Percentiles rank a stretch among this genome's conserved stretches.
These are phyloP conservation scores for Panthera uncia DNA, from an alignment of 2,113 vertebrate genomes.

Conservation along the genomic window DNA sequence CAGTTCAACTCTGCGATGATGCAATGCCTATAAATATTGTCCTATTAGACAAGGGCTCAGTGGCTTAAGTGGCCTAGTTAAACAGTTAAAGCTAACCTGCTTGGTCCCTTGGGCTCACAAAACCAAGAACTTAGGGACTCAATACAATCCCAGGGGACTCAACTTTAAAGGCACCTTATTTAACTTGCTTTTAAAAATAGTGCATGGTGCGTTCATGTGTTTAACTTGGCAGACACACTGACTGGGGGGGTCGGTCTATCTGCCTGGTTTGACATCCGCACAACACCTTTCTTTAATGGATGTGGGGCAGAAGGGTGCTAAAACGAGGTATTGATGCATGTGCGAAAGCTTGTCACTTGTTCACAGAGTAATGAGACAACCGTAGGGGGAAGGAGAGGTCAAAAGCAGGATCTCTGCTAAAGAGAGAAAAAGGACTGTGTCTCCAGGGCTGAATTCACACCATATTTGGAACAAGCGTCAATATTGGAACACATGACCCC, in stretches of 20 bases:
- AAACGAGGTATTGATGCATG: background rate
- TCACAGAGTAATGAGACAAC: background rate
- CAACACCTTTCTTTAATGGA: constrained; percentile 35
- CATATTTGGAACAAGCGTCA: background rate
- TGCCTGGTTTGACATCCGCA: background rate
- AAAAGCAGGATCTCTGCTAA: background rate
- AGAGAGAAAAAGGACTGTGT: background rate
- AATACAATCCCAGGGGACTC: constrained; percentile 46
- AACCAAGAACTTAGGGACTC: constrained; percentile 54
- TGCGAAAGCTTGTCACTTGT: background rate
- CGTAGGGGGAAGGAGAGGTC: background rate
- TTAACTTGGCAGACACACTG: constrained; percentile 41
- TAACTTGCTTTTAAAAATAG: constrained; percentile 72
- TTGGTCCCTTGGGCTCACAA: constrained; percentile 30
- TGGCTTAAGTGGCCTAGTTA: constrained; percentile 59
- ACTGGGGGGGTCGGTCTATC: background rate
- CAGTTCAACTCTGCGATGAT: constrained; percentile 39
- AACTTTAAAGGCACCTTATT: constrained; percentile 63
- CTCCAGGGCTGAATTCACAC: background rate
- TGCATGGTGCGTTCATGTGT: background rate
- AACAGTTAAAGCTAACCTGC: constrained; percentile 56
- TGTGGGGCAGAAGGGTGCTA: background rate
- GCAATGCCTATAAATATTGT: constrained; percentile 68
- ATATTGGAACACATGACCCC: background rate
- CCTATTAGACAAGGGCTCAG: background rate